phyloP scores from a whole-genome alignment of 2,888 invertebrate species.

The Orthonychiurus folsomi region DNA sequence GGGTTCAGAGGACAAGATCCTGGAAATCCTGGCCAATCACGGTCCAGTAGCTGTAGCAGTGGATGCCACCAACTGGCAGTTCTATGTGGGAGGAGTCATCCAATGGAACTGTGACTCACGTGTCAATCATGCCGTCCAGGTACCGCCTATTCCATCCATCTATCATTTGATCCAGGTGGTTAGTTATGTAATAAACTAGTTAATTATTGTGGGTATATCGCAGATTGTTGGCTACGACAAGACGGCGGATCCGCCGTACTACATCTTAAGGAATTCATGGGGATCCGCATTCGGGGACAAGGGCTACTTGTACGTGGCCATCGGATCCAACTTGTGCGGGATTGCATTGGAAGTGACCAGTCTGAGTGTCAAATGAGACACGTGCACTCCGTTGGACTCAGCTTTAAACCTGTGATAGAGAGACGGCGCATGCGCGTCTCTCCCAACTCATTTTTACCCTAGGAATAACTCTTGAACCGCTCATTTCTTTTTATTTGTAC shows the following conservation, averaged over 20 bases:
- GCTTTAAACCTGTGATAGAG: no score
- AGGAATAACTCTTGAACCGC: no score
- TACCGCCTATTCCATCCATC: constrained; percentile 11
- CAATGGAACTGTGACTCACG: constrained; percentile 64
- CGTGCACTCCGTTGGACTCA: no score
- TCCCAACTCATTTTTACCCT: no score
- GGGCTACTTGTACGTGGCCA: constrained; percentile 67
- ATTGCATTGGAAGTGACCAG: constrained; percentile 61
- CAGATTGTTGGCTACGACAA: constrained; percentile 74
- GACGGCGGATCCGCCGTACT: constrained; percentile 61
- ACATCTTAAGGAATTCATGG: constrained; percentile 80
- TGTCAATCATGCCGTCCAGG: constrained; percentile 67
- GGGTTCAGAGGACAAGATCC: constrained; percentile 55
- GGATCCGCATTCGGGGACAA: constrained; percentile 63
- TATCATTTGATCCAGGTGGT: background rate
- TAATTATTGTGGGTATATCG: constrained; percentile 4
- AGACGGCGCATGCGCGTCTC: no score
- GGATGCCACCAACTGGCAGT: constrained; percentile 75
- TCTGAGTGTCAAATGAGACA: constrained; percentile 14
- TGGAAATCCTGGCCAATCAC: constrained; percentile 54
- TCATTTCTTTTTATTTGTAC: no score
- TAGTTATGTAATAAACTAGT: no score
- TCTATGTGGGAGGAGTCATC: constrained; percentile 74
- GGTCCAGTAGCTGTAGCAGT: constrained; percentile 74
- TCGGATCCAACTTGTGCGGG: constrained; percentile 71